Evolutionary conservation across 2,888 invertebrate species (phyloP).

Genomic region (Lacanobia wlatinum): DNA sequence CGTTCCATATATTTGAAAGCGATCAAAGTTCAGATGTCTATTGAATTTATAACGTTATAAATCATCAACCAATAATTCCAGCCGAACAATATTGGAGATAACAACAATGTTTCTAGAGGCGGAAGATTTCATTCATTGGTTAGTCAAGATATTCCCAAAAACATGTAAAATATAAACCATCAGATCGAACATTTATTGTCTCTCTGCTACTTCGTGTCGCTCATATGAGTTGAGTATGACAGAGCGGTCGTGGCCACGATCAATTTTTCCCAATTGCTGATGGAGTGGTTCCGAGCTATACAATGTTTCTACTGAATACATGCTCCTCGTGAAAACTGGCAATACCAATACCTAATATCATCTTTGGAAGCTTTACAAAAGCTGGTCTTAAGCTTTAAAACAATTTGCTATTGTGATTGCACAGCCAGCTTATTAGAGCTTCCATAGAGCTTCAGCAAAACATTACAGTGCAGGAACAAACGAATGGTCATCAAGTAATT

Average conservation of each 20-base stretch:
- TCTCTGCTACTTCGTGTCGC: no score
- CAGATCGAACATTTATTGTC: no score
- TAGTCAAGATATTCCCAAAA: not conserved
- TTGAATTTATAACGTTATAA: conserved; percentile 57
- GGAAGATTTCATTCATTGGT: not conserved
- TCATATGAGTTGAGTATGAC: no score
- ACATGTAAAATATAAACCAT: no score
- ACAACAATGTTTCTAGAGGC: conserved; percentile 30
- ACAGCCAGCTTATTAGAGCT: no score
- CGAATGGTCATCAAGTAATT: not conserved
- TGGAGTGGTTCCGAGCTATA: no score
- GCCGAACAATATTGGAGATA: conserved; percentile 41
- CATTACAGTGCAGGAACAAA: not conserved
- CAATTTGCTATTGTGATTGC: not conserved
- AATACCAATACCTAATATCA: not conserved
- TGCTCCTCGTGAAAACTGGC: no score
- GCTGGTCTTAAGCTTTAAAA: not conserved
- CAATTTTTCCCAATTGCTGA: no score
- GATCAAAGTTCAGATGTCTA: conserved; percentile 55
- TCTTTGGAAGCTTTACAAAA: not conserved
- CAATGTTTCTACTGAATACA: no score
- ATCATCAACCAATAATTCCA: conserved; percentile 53
- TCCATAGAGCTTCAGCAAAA: not conserved
- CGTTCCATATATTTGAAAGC: conserved; percentile 59
- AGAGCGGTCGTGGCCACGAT: no score